Evolutionary conservation across 1,140 invertebrate species (phyloP).

Genomic region (Proctacanthus coquilletti): DNA sequence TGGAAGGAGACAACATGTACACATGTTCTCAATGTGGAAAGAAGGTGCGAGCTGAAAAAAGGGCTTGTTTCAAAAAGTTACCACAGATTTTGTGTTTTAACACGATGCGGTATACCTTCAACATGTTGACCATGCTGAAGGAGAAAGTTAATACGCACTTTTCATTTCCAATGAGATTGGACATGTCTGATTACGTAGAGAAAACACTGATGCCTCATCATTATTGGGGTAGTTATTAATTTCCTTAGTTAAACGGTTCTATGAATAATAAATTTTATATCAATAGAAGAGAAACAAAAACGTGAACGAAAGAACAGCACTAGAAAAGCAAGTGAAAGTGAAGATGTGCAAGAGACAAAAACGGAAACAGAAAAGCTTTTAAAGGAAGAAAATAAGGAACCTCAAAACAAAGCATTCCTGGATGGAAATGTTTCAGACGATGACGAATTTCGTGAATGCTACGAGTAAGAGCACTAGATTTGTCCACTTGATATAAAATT

Average conservation of each 20-base stretch:
- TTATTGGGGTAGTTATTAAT: constrained; percentile 41
- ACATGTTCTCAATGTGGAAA: constrained; percentile 89
- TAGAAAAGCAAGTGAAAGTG: constrained; percentile 30
- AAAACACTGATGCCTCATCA: constrained; percentile 82
- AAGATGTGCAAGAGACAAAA: too few species aligned
- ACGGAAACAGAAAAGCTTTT: not conserved
- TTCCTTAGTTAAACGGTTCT: not conserved
- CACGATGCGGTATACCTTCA: constrained; percentile 96
- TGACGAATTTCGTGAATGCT: constrained; percentile 31
- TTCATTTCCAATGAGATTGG: constrained; percentile 82
- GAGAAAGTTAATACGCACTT: constrained; percentile 97
- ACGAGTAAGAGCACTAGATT: constrained; percentile 27
- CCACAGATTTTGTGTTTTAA: constrained; percentile 91
- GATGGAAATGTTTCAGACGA: constrained; percentile 26
- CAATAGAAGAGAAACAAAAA: constrained; percentile 39
- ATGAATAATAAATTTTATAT: constrained; percentile 6
- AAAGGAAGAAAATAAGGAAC: too few species aligned
- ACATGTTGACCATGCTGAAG: constrained; percentile 94
- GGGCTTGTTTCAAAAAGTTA: constrained; percentile 87
- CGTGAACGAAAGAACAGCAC: constrained; percentile 29
- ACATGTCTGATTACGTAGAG: constrained; percentile 91
- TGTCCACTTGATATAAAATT: too few species aligned
- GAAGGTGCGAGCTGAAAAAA: constrained; percentile 86
- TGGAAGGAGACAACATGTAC: constrained; percentile 96
- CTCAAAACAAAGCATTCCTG: too few species aligned